phyloP scores from a whole-genome alignment of 2,113 vertebrate species.

The Sceloporus tristichus region DNA sequence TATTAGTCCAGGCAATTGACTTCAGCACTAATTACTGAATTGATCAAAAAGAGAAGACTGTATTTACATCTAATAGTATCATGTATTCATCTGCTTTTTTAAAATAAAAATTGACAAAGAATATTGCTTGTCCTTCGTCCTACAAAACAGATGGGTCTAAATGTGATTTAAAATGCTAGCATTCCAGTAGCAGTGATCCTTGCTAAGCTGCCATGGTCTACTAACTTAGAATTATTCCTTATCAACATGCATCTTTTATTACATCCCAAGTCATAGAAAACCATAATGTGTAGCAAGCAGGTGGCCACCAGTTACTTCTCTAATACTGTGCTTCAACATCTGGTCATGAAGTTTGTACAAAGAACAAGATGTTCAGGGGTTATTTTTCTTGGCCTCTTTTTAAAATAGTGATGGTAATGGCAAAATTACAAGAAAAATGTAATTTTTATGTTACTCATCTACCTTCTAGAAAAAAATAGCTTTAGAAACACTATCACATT shows the following conservation, averaged over 20 bases:
- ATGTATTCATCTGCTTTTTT: background rate
- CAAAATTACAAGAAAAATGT: background rate
- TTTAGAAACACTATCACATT: background rate
- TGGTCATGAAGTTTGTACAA: slow-evolving; percentile 62
- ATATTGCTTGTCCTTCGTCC: background rate
- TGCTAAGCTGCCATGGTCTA: slow-evolving; percentile 63
- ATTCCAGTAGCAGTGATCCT: slow-evolving; percentile 61
- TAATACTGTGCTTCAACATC: slow-evolving; percentile 57
- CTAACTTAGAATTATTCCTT: slow-evolving; percentile 57
- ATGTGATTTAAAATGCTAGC: slow-evolving; percentile 49
- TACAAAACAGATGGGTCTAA: slow-evolving; percentile 40
- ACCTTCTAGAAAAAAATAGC: background rate
- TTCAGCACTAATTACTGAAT: background rate
- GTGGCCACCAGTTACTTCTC: slow-evolving; percentile 65
- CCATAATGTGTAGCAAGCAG: slow-evolving; percentile 68
- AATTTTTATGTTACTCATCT: background rate
- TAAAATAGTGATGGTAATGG: background rate
- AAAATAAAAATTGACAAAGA: slow-evolving; percentile 7
- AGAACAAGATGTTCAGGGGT: slow-evolving; percentile 30
- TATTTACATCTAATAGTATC: background rate
- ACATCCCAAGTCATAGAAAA: slow-evolving; percentile 59
- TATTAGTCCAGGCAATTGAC: background rate
- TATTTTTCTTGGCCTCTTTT: background rate
- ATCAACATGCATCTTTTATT: slow-evolving; percentile 18
- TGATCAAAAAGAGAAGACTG: background rate